phyloP scores from a whole-genome alignment of 2,113 vertebrate genomes.

The Sprattus sprattus region DNA sequence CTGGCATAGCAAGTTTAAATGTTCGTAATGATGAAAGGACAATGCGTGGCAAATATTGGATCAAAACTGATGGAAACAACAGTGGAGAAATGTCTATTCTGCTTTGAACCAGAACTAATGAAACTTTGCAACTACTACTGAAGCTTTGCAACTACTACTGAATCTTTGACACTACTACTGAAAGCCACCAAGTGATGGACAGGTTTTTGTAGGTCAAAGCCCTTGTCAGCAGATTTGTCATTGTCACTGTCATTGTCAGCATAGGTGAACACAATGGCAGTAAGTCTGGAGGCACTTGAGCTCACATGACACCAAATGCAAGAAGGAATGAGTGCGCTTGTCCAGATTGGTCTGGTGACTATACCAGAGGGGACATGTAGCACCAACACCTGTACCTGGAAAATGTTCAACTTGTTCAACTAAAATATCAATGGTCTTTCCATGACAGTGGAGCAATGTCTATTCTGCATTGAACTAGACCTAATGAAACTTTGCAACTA shows the following conservation, averaged over 20 bases:
- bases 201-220: no score
- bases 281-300: background rate
- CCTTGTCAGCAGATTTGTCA: no score
- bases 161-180: background rate
- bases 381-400: background rate
- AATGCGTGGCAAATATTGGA: background rate
- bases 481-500: background rate
- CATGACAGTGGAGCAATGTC: background rate
- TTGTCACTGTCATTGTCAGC: background rate
- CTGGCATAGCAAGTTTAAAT: background rate
- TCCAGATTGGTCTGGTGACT: background rate
- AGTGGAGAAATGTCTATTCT: background rate
- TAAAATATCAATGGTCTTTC: no score
- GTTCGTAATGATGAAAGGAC: no score
- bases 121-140: background rate
- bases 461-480: background rate
- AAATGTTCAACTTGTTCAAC: background rate
- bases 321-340: background rate
- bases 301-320: background rate
- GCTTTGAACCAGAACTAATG: no score
- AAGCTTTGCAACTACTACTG: background rate
- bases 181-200: background rate
- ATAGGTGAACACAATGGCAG: background rate
- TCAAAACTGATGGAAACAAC: background rate
- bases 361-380: background rate